Conservation (phyloP, 1,140 invertebrate species). For the Papilio helenus region DNA sequence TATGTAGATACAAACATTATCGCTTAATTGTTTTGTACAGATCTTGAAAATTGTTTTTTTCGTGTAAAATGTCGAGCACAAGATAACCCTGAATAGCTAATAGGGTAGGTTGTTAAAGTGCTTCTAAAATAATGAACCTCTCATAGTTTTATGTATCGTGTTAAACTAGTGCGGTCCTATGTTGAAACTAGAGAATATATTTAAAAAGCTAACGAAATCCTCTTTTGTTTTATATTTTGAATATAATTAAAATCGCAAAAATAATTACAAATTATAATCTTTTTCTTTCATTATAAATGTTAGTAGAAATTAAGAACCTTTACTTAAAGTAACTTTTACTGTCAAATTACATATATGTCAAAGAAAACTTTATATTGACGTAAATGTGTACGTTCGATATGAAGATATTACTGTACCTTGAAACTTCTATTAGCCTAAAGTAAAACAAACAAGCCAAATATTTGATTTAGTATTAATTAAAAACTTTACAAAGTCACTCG, state of each 20-base stretch:
- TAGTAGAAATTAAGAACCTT: too few species aligned
- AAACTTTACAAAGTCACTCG: background rate
- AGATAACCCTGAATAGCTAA: background rate
- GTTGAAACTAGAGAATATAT: background rate
- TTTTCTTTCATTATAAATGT: too few species aligned
- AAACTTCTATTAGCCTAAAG: background rate
- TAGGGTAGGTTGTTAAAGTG: background rate
- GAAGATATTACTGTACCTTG: background rate
- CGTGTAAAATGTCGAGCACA: background rate
- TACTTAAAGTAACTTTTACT: too few species aligned
- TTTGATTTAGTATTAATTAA: conserved; percentile 34
- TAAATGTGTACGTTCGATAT: background rate
- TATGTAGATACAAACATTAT: too few species aligned
- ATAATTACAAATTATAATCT: too few species aligned
- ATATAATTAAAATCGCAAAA: too few species aligned
- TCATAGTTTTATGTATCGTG: background rate
- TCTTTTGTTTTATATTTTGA: too few species aligned
- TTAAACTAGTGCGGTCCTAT: background rate
- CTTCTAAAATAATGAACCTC: background rate
- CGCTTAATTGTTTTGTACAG: background rate
- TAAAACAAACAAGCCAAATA: conserved; percentile 24
- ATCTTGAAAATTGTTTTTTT: background rate
- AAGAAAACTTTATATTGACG: background rate
- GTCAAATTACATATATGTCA: background rate
- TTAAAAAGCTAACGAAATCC: background rate